Base-by-base conservation (phyloP, 2,113 vertebrate species). In the Aphelocoma coerulescens region DNA sequence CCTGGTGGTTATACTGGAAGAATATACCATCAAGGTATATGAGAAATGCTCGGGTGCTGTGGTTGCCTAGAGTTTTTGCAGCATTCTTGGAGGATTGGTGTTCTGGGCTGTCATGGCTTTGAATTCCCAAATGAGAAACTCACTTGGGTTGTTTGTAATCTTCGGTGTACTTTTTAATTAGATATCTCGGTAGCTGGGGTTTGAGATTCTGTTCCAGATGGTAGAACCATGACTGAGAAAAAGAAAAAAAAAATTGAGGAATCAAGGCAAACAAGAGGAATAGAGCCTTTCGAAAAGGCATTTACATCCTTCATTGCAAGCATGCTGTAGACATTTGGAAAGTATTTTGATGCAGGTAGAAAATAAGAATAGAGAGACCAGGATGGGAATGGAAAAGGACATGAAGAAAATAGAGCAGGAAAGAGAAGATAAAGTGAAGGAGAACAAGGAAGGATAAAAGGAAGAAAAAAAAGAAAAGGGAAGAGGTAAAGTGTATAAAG, bases 11-110 rank as follows among this genome's bases (percentile, higher is more conserved):
- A 39, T 52, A 23, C 5, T 52, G 48, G 49, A 22, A 39, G 27
- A 30, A 32, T 52, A 22, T 16, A 51, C 16, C 15, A 4, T 18
- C 1, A 0, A 48, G 24, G 8, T 48, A 3, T 5, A 2, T 30
- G 13, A 63, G 14, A 58, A 28, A 24, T 35, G 23, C 32, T 44
- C 5, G 1, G 32, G 10, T 44, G 71, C 17, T 48, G 28, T 48
- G 23, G 2, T 30, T 44, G 39, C n/a, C 28, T 4, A 6, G 8
- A 21, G 48, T 13, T 63, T 71, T 63, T 24, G 30, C 33, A 55
- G 4, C 16, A 18, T 41, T 32, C 2, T 10, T 63, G n/a, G 16
- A 39, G 16, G 6, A 6, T 26, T 44, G 17, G 28, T 44, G 33
- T 79, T 16, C 41, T 49, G 43, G 9, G 5, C 10, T 39, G 10